Evolutionary conservation across 1,140 invertebrate species (phyloP).

Genomic region (Brachionus koreanus): DNA sequence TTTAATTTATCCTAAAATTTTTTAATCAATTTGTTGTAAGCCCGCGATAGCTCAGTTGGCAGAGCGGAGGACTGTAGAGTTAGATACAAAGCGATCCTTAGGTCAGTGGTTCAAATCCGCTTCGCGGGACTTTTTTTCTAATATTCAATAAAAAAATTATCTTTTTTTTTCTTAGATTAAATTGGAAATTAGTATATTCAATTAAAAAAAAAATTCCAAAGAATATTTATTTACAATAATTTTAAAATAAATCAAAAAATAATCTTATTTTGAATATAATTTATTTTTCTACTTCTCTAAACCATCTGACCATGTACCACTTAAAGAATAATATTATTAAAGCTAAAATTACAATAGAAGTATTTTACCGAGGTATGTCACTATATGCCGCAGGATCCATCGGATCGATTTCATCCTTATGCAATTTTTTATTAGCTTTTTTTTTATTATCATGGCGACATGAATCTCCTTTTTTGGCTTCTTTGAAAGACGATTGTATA

Average conservation of each 20-base stretch:
- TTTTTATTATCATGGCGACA: neutral
- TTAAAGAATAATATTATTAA: neutral
- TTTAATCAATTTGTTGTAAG: neutral
- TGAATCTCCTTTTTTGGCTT: neutral
- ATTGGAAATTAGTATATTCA: no score
- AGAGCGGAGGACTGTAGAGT: constrained; percentile 36
- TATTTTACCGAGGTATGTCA: constrained; percentile 31
- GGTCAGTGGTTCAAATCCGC: constrained; percentile 32
- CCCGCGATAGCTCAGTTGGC: constrained; percentile 36
- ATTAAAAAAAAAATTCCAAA: no score
- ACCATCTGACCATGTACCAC: constrained; percentile 18
- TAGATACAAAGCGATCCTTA: constrained; percentile 14
- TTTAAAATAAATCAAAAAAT: neutral
- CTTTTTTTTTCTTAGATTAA: no score
- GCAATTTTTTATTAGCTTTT: neutral
- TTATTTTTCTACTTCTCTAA: neutral
- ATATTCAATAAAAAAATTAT: neutral
- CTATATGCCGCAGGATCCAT: constrained; percentile 43
- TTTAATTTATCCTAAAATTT: no score
- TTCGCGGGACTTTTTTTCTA: constrained; percentile 24
- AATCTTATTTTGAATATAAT: neutral
- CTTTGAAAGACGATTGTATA: neutral
- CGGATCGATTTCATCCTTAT: neutral
- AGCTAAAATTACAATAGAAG: neutral
- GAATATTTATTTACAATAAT: no score